These are phyloP conservation scores for Todiramphus chloris DNA, from an alignment of 2,113 vertebrate genomes.

Conservation along the genomic window DNA sequence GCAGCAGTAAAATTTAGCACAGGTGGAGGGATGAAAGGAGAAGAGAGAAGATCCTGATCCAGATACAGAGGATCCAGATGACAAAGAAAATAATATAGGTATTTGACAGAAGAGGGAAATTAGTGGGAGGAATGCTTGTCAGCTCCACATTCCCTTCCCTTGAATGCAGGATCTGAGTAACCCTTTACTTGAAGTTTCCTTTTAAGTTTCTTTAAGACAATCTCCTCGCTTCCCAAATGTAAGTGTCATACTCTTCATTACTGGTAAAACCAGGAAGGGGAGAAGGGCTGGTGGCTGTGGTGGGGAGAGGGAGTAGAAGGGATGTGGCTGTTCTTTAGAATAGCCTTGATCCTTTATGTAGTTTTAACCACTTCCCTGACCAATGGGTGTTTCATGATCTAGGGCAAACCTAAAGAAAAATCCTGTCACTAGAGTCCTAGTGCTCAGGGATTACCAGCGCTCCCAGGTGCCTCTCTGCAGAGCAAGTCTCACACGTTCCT, in stretches of 20 bases:
- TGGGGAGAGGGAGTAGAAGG: neutral
- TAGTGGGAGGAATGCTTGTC: slow-evolving; percentile 48
- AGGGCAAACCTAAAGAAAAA: neutral
- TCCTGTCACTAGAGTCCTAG: neutral
- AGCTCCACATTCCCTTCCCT: neutral
- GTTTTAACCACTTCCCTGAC: neutral
- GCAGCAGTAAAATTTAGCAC: slow-evolving; percentile 15
- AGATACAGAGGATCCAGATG: slow-evolving; percentile 37
- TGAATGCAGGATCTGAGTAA: neutral
- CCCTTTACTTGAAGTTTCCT: slow-evolving; percentile 1
- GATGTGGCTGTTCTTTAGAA: neutral
- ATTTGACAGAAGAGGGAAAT: slow-evolving; percentile 54
- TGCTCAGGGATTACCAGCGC: neutral
- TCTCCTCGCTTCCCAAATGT: neutral
- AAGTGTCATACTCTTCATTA: neutral
- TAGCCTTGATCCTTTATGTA: neutral
- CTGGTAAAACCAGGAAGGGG: neutral
- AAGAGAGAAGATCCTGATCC: slow-evolving; percentile 24
- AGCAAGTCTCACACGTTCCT: neutral
- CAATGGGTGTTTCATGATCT: neutral
- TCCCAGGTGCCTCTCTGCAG: neutral
- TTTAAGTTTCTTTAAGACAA: neutral
- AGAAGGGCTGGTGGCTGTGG: neutral
- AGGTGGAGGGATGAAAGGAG: neutral
- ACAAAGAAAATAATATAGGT: slow-evolving; percentile 59